Base-by-base conservation (phyloP, 1,140 invertebrate species). In the Halictus rubicundus region DNA sequence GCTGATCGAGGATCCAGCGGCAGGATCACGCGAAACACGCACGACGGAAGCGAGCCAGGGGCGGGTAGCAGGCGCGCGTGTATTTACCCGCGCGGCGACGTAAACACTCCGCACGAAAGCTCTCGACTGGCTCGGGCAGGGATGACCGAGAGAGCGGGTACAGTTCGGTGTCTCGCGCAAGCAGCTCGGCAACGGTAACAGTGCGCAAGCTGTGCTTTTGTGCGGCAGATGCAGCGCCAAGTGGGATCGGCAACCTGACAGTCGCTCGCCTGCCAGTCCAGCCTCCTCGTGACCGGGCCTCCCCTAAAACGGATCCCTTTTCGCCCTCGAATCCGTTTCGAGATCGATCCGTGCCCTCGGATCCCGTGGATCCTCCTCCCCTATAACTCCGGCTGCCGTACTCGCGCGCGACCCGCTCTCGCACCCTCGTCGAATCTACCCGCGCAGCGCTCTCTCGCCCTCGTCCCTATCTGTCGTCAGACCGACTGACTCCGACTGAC, bases 131-230 rank as follows among this genome's bases (percentile, higher is more conserved):
- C 79, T 81, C 79, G 76, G 76, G 57, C 81, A 86, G 77, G 80
- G 85, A 59, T 83, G 84, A 73, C 80, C 81, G 42, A 9, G 42
- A 9, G 84, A 65, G 76, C 84, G 84, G 64, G 73, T 66, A 85
- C 80, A 85, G 83, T 86, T 86, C 75, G 65, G 78, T 66, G 75
- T 74, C 71, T 79, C 81, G 84, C 84, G 85, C 84, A 83, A 68
- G 80, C 79, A 80, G 72, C 85, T 86, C 81, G 85, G 80, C 86
- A 86, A 86, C 85, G 85, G 83, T 74, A 85, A 86, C 85, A 83
- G 81, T 86, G 85, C 85, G 85, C 85, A 86, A 86, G 84, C 80
- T 87, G 83, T 87, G 77, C 85, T 82, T 88, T 87, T 85, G 82
- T 79, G 83, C 84, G 82, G 64, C 83, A 68, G 76, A 82, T 86